Evolutionary conservation across 2,888 invertebrate genomes (phyloP), one percentile per base, ranked within the genome.

Genomic region (Mesorhabditis sp.): DNA sequence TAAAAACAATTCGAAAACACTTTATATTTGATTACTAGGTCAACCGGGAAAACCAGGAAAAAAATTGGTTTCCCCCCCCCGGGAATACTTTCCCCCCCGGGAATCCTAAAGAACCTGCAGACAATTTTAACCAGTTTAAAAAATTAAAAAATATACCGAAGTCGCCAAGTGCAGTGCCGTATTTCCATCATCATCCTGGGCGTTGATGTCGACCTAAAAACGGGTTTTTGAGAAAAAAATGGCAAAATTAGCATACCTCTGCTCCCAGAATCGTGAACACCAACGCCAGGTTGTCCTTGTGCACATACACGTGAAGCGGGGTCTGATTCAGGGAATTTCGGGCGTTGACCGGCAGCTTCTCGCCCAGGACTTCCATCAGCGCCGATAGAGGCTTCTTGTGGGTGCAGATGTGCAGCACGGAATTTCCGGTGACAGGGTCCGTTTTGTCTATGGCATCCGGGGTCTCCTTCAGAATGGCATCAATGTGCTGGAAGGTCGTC

Each of bases 101-200:
- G n/a, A n/a, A n/a, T n/a, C n/a, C n/a, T n/a, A n/a, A n/a, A n/a
- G n/a, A n/a, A n/a, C n/a, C n/a, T 28, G 28, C 28, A 28, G 28
- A 28, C 28, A 28, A 28, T 28, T 28, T 28, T 28, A 28, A 28
- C 50, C 15, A 70, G 41, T 10, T n/a, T 2, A 15, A 45, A 61
- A 61, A 67, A 15, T n/a, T 13, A 3, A 28, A 43, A 68, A 28
- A n/a, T 62, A 45, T 66, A 76, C 76, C 28, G 82, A 80, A 50
- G 81, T 83, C 15, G 86, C 87, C 45, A 86, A 65, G 78, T 88
- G 88, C 66, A 88, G 77, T 1, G 88, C 83, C 4, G 87, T 86
- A 65, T 86, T 84, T 13, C 85, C 85, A 62, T 82, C 76, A 5
- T 72, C 72, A 72, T 88, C 87, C 66, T 72, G 74, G 4, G 79